Percentiles rank a stretch among this genome's conserved stretches.
Evolutionary conservation across 2,113 vertebrate genomes (phyloP).

Genomic region (Pluvianellus socialis): DNA sequence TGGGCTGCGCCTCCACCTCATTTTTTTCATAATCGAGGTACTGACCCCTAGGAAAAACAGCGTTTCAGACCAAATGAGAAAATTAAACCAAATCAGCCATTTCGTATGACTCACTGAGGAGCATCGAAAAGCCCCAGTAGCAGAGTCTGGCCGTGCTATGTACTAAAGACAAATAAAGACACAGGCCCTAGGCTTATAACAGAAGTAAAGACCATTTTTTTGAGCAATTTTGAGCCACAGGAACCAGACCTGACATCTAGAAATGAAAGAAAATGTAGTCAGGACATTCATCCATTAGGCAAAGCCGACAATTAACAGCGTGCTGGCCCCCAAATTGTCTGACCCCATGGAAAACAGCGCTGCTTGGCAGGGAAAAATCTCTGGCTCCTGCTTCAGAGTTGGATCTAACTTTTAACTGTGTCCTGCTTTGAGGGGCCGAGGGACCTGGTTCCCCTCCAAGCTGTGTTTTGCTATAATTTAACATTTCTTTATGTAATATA

Average conservation of each 20-base stretch:
- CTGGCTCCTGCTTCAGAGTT: background rate
- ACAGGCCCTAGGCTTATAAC: background rate
- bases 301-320: background rate
- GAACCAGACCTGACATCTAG: background rate
- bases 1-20: conserved; percentile 86
- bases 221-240: background rate
- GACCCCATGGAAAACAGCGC: background rate
- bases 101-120: background rate
- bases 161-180: background rate
- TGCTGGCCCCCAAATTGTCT: background rate
- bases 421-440: background rate
- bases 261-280: background rate
- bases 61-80: background rate
- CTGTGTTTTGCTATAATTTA: background rate
- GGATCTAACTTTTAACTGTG: background rate
- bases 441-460: background rate
- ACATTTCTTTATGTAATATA: background rate
- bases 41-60: conserved; percentile 81
- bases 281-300: background rate
- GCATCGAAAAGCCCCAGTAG: background rate
- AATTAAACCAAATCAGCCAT: background rate
- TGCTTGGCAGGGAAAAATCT: background rate
- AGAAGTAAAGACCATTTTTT: background rate
- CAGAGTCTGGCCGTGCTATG: accelerated
- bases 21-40: conserved; percentile 90